Percentiles rank a stretch among this genome's conserved stretches.
Evolutionary conservation across 2,888 invertebrate species (phyloP).

Genomic region (Orchesellides sinensis): DNA sequence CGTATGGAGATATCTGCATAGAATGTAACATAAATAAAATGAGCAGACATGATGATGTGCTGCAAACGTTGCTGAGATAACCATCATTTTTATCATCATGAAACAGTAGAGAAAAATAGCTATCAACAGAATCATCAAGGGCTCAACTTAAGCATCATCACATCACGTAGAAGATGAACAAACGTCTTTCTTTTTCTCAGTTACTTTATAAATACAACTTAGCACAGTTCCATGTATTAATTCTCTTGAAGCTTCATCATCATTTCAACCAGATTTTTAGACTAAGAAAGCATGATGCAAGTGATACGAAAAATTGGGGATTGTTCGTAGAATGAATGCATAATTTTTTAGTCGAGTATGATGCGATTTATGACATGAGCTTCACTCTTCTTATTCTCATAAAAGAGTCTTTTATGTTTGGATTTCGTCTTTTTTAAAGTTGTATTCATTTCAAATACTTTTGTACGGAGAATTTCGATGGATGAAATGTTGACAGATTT

Average conservation of each 20-base stretch:
- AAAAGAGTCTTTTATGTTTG: not conserved
- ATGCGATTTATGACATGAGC: constrained; percentile 46
- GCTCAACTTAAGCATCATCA: constrained; percentile 11
- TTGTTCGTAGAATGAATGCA: constrained; percentile 26
- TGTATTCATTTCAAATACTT: not conserved
- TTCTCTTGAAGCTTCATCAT: constrained; percentile 14
- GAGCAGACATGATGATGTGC: not conserved
- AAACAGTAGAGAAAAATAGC: constrained; percentile 21
- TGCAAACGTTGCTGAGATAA: constrained; percentile 17
- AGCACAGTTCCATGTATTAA: not conserved
- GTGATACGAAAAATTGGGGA: constrained; percentile 12
- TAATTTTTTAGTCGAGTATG: constrained; percentile 9
- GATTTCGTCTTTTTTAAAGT: not conserved
- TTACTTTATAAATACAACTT: not conserved
- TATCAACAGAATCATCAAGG: constrained; percentile 21
- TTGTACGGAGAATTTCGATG: constrained; percentile 31
- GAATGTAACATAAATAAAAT: not conserved
- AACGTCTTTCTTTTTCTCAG: constrained; percentile 2
- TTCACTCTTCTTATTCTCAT: constrained; percentile 6
- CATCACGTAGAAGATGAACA: constrained; percentile 30
- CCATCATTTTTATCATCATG: constrained; percentile 26
- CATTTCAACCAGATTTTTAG: constrained; percentile 43
- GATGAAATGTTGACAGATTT: constrained; percentile 59
- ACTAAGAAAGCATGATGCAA: constrained; percentile 31
- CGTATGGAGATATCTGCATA: too few relatives aligned